phyloP scores from a whole-genome alignment of 2,113 vertebrate genomes.

The Limnothrissa miodon region DNA sequence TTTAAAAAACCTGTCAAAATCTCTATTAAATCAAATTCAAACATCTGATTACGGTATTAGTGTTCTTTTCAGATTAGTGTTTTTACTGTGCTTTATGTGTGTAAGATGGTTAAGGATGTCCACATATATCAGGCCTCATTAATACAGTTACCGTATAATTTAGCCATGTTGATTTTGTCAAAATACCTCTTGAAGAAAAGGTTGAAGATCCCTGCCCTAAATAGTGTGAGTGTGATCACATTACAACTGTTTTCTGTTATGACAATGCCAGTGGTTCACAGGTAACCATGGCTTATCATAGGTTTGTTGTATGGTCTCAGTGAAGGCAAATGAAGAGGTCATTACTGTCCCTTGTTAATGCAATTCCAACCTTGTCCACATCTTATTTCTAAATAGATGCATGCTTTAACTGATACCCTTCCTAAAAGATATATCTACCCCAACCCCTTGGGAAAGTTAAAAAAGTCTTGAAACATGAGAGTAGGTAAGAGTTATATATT shows the following conservation, averaged over 20 bases:
- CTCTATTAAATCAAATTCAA: too few species aligned
- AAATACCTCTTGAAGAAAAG: too few species aligned
- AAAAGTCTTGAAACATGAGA: constrained; percentile 14
- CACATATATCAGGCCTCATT: too few species aligned
- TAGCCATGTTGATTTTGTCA: too few species aligned
- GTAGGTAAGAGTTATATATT: background rate
- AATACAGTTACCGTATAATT: too few species aligned
- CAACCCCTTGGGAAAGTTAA: background rate
- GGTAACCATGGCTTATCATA: background rate
- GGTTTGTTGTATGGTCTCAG: background rate
- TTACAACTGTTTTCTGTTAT: background rate
- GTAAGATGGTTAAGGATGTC: too few species aligned
- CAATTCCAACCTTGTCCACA: background rate
- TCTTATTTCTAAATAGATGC: background rate
- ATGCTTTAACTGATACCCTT: constrained; percentile 3
- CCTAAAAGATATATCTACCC: background rate
- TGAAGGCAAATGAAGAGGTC: background rate
- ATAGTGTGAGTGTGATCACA: background rate
- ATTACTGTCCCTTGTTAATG: background rate
- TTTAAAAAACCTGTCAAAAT: too few species aligned
- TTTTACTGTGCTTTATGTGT: too few species aligned
- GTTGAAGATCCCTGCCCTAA: too few species aligned
- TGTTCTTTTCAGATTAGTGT: too few species aligned
- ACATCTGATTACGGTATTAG: too few species aligned
- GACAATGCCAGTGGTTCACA: background rate